Conservation (phyloP, 2,888 invertebrate species). For the Thymelicus lineola region DNA sequence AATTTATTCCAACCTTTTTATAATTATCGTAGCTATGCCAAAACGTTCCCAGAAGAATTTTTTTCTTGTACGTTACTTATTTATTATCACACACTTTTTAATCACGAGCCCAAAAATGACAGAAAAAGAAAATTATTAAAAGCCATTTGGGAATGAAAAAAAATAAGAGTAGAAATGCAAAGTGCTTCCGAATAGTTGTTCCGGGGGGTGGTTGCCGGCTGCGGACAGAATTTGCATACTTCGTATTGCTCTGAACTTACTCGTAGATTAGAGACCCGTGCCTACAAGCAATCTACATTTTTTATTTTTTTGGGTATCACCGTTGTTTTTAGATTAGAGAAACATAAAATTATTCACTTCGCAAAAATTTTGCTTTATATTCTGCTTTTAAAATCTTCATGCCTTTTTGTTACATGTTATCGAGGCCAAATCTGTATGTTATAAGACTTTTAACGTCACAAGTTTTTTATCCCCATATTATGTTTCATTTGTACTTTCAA, state of each 20-base stretch:
- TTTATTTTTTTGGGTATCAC: slow-evolving; percentile 30
- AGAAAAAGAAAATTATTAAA: neutral
- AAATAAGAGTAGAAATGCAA: neutral
- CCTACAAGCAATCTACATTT: slow-evolving; percentile 25
- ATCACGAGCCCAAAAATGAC: too few relatives aligned
- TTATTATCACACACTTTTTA: too few relatives aligned
- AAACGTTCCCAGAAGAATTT: too few relatives aligned
- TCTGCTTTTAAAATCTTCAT: slow-evolving; percentile 5
- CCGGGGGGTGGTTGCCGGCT: slow-evolving; percentile 13
- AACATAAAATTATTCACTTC: slow-evolving; percentile 16
- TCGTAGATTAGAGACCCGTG: slow-evolving; percentile 28
- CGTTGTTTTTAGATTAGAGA: slow-evolving; percentile 7
- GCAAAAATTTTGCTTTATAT: slow-evolving; percentile 12
- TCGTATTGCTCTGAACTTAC: slow-evolving; percentile 35
- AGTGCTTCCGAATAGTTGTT: slow-evolving; percentile 14
- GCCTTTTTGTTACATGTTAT: neutral
- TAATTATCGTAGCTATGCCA: too few relatives aligned
- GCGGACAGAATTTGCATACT: slow-evolving; percentile 38
- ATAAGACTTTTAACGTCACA: too few relatives aligned
- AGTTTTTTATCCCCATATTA: too few relatives aligned
- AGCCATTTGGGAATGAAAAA: neutral
- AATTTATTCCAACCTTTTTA: too few relatives aligned
- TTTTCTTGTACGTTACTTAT: too few relatives aligned
- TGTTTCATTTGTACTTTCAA: too few relatives aligned
- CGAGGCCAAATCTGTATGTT: too few relatives aligned